Evolutionary conservation across 2,888 invertebrate species (phyloP).

Genomic region (Cryptus armator): DNA sequence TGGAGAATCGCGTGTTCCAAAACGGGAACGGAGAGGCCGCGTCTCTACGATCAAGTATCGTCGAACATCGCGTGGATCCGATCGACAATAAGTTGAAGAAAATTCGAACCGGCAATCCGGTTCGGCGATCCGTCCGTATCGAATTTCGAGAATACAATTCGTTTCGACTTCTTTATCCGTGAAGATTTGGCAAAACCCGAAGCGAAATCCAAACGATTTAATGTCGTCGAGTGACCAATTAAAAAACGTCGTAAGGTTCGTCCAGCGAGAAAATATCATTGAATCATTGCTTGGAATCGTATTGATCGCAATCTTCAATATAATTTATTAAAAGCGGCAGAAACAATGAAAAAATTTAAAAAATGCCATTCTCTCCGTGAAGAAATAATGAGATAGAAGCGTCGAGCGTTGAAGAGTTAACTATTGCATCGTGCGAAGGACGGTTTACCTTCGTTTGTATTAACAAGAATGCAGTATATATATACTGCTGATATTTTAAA

Average conservation of each 20-base stretch:
- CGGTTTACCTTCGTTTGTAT: background rate
- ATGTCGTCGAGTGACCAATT: background rate
- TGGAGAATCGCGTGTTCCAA: conserved; percentile 95
- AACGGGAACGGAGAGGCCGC: conserved; percentile 91
- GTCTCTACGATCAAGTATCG: conserved; percentile 93
- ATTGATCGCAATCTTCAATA: background rate
- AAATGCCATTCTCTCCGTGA: background rate
- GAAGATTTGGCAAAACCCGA: background rate
- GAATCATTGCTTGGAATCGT: background rate
- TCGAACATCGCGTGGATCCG: conserved; percentile 95
- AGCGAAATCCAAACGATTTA: background rate
- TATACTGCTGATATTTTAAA: background rate
- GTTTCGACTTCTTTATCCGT: background rate
- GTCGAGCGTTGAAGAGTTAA: background rate
- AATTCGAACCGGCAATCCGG: background rate
- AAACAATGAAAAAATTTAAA: background rate
- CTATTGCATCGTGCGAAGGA: background rate
- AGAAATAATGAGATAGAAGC: background rate
- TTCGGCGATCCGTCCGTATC: too few relatives aligned
- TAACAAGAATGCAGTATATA: background rate
- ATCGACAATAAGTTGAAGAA: conserved; percentile 88
- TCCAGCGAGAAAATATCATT: background rate
- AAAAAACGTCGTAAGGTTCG: background rate
- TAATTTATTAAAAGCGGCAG: background rate
- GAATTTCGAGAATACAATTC: background rate